phyloP scores from a whole-genome alignment of 2,888 invertebrate genomes.

The Uloborus plumipes region DNA sequence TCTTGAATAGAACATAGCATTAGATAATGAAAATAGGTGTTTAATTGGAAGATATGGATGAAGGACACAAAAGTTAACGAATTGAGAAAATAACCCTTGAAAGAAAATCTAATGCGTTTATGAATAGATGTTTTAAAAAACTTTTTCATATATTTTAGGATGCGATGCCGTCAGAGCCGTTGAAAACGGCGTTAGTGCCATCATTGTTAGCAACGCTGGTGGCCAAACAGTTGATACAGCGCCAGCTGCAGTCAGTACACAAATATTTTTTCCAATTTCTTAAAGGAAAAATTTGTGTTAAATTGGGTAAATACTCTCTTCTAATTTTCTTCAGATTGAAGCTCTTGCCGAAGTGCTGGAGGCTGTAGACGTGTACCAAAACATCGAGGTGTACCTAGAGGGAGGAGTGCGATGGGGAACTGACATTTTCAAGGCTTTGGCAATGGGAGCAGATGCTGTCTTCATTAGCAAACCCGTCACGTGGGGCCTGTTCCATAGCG shows the following conservation, averaged over 20 bases:
- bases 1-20: too few relatives aligned
- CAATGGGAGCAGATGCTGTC: too few relatives aligned
- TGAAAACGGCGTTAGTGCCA: constrained; percentile 8
- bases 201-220: background rate
- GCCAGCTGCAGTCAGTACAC: background rate
- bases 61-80: too few relatives aligned
- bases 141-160: background rate
- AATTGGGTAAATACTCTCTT: background rate
- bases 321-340: background rate
- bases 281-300: background rate
- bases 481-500: background rate
- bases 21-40: too few relatives aligned
- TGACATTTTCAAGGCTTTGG: too few relatives aligned
- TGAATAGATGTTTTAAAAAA: background rate
- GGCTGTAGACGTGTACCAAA: too few relatives aligned
- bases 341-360: too few relatives aligned
- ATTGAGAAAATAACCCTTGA: too few relatives aligned
- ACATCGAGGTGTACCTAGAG: too few relatives aligned
- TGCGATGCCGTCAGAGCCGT: constrained; percentile 5
- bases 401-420: too few relatives aligned
- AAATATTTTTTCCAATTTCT: background rate
- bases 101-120: too few relatives aligned
- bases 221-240: background rate
- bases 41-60: too few relatives aligned
- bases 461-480: background rate